A percentile compares a stretch with the other conserved stretches of the same genome.
phyloP scores from a whole-genome alignment of 2,113 vertebrate genomes.

The Alligator sinensis region DNA sequence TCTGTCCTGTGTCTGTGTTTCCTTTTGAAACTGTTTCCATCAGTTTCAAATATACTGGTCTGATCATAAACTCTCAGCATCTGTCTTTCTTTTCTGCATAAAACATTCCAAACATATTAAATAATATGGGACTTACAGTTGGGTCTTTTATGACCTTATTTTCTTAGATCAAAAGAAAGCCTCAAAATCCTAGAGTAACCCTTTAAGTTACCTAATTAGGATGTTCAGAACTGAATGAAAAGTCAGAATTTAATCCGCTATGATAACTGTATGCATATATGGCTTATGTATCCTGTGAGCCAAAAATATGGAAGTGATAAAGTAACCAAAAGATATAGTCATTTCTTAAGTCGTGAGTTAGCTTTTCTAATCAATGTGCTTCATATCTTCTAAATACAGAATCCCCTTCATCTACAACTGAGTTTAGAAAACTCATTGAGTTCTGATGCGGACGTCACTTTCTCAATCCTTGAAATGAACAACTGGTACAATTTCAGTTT shows the following conservation, averaged over 20 bases:
- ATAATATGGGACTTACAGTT: neutral
- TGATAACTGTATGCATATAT: neutral
- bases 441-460: constrained; percentile 88
- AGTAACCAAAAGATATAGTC: no score
- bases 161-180: neutral
- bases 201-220: neutral
- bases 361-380: constrained; percentile 70
- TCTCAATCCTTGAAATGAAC: constrained; percentile 93
- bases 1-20: neutral
- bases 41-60: no score
- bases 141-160: neutral
- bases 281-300: neutral
- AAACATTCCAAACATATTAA: neutral
- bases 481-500: constrained; percentile 97
- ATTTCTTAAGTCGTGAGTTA: no score
- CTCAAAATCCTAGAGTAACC: neutral
- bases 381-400: constrained; percentile 83
- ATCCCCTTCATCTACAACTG: constrained; percentile 95
- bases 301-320: neutral
- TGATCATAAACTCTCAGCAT: neutral
- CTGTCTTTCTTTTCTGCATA: neutral
- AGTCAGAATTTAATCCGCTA: neutral
- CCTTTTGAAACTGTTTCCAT: no score
- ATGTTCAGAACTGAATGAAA: neutral
- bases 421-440: constrained; percentile 88